A percentile compares a stretch with the other conserved stretches of the same genome.
phyloP scores from a whole-genome alignment of 2,888 invertebrate species.

The Syrphus vitripennis region DNA sequence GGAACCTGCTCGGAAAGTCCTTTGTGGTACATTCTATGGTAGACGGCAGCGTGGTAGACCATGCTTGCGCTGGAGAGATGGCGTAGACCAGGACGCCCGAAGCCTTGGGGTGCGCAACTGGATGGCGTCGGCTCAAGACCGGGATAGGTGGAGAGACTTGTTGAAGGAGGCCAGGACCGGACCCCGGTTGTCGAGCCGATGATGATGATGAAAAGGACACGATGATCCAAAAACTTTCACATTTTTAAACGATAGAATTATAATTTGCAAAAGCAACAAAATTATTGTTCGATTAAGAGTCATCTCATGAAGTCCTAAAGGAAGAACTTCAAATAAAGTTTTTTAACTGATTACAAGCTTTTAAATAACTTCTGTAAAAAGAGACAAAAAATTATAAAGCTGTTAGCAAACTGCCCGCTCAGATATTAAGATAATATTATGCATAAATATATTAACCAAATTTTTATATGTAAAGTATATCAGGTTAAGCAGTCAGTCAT shows the following conservation, averaged over 20 bases:
- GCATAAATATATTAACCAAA: neutral
- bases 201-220: constrained; percentile 52
- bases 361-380: neutral
- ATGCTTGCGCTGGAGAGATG: too few species aligned
- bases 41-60: too few species aligned
- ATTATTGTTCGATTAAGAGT: neutral
- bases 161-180: too few species aligned
- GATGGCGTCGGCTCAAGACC: too few species aligned
- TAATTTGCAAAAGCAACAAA: neutral
- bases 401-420: too few species aligned
- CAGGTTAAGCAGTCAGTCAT: neutral
- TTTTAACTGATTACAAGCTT: neutral
- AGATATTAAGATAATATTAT: too few species aligned
- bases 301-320: neutral
- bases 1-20: too few species aligned
- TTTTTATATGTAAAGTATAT: neutral
- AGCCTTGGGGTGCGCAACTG: too few species aligned
- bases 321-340: neutral
- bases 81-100: too few species aligned
- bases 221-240: constrained; percentile 67
- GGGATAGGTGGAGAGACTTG: too few species aligned
- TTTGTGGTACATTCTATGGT: too few species aligned
- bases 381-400: neutral
- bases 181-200: too few species aligned
- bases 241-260: neutral